Evolutionary conservation across 2,113 vertebrate genomes (phyloP), one percentile per base, ranked within the genome.

Genomic region (Psephotus haematonotus): DNA sequence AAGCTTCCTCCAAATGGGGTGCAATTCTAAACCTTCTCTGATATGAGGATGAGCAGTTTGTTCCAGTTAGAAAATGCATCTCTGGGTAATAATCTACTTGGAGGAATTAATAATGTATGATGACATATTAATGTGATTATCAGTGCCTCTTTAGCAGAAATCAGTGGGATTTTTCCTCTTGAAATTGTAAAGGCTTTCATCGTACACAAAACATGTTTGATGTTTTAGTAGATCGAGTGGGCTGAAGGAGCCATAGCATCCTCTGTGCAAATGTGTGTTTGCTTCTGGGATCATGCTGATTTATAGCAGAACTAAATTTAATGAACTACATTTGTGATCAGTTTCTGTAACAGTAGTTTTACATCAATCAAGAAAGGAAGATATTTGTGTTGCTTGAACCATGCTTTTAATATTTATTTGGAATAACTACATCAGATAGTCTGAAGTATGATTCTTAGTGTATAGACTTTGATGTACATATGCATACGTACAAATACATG

Each of bases 401-500:
- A 2, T 29, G 1, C 4, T 80, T 88, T 77, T 70, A 41, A 33
- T 67, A 10, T 70, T 17, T 65, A 31, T 57, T 57, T 59, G 17
- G 14, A 88, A 31, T 65, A 76, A 92, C 13, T 27, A 20, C 9
- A 5, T 83, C 10, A 60, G 10, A 35, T 76, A 35, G 33, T 71
- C 29, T 1, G 39, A 28, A 17, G 5, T 31, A 13, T 55, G 13
- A 17, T 67, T 68, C 55, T 18, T 20, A 31, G 15, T 44, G 13
- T 60, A 8, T 29, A 35, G 60, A 33, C 11, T 82, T 86, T 5
- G 41, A 19, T 17, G 9, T 46, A 18, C 11, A 28, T 10, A 47
- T 5, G 24, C 7, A 13, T 41, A 8, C 33, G 15, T 17, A 24
- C 20, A 76, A 28, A 44, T 59, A 6, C 0, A 7, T 9, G 11